A percentile compares a stretch with the other conserved stretches of the same genome.
These are phyloP conservation scores for Drosophila sp. DNA, from an alignment of 1,140 invertebrate genomes.

Conservation along the genomic window DNA sequence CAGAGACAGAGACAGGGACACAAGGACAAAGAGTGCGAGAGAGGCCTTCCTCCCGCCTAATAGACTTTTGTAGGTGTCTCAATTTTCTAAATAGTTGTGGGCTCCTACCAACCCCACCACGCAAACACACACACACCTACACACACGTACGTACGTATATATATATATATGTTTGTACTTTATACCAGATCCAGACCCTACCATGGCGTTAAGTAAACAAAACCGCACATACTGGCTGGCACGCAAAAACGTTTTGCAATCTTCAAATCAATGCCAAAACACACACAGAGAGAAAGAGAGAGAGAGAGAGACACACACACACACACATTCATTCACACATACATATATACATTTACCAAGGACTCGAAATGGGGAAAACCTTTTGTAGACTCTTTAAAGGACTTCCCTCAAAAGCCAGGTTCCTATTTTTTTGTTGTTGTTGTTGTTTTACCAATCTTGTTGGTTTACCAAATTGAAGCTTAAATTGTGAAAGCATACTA, in stretches of 20 bases:
- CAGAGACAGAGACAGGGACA: conserved; percentile 4
- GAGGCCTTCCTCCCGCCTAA: conserved; percentile 44
- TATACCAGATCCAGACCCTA: conserved; percentile 3
- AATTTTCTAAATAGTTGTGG: conserved; percentile 77
- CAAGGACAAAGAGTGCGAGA: neutral
- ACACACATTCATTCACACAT: neutral
- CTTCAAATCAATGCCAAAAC: conserved; percentile 63
- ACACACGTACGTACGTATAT: conserved; percentile 16
- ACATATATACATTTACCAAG: conserved; percentile 51
- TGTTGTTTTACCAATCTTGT: conserved; percentile 38
- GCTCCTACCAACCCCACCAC: neutral
- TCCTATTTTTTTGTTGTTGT: conserved; percentile 19
- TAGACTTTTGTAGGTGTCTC: conserved; percentile 77
- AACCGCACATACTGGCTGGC: conserved; percentile 25
- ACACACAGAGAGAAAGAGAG: neutral
- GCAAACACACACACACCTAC: conserved; percentile 38
- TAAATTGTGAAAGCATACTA: conserved; percentile 60
- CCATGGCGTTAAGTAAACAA: conserved; percentile 35
- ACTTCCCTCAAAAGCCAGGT: conserved; percentile 34
- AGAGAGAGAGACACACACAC: conserved; percentile 9
- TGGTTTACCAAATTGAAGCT: conserved; percentile 71
- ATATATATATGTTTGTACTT: neutral
- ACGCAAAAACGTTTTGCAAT: conserved; percentile 49
- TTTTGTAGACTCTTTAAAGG: conserved; percentile 55
- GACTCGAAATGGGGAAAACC: conserved; percentile 40